Conservation (phyloP, 2,888 invertebrate species). For the Acrobasis repandana region DNA sequence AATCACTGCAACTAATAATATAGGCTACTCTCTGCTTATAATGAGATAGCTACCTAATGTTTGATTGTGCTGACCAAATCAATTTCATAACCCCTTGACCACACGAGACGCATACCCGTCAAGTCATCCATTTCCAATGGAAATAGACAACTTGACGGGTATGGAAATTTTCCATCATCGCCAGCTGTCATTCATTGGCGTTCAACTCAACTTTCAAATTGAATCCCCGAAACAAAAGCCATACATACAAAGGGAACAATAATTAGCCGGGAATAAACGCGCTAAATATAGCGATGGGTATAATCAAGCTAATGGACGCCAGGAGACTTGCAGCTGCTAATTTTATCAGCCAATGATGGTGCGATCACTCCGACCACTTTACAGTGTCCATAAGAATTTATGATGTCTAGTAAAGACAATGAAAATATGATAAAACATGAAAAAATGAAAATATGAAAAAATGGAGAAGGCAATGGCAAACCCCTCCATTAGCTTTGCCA, state of each 20-base stretch:
- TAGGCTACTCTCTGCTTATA: too few relatives aligned
- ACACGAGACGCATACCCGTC: background rate
- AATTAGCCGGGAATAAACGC: conserved; percentile 16
- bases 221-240: conserved; percentile 18
- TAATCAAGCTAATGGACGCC: conserved; percentile 29
- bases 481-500: too few relatives aligned
- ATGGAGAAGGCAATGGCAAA: too few relatives aligned
- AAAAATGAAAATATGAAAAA: too few relatives aligned
- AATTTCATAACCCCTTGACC: conserved; percentile 7
- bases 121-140: conserved; percentile 11
- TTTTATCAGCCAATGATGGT: conserved; percentile 25
- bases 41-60: too few relatives aligned
- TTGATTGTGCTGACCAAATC: background rate
- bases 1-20: too few relatives aligned
- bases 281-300: conserved; percentile 29
- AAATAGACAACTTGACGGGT: too few relatives aligned
- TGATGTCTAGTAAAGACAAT: background rate
- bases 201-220: conserved; percentile 13
- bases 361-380: conserved; percentile 19
- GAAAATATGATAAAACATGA: too few relatives aligned
- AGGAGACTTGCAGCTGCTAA: conserved; percentile 28
- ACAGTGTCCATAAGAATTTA: background rate
- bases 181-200: conserved; percentile 13
- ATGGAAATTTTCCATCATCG: too few relatives aligned
- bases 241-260: conserved; percentile 14